phyloP scores from a whole-genome alignment of 1,140 invertebrate species.

The Samia ricini region DNA sequence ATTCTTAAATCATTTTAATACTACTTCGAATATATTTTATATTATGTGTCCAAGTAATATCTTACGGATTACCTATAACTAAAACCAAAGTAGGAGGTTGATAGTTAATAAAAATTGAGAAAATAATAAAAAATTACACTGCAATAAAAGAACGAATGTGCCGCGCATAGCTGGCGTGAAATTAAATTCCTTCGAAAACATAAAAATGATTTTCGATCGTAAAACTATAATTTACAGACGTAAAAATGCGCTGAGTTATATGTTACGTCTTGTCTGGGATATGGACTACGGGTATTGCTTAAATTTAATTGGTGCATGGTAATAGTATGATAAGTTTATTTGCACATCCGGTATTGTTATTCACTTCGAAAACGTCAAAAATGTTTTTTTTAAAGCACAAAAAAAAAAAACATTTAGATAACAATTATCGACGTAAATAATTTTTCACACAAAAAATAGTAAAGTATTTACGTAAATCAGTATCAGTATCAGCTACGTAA shows the following conservation, averaged over 20 bases:
- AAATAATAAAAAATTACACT: conserved; percentile 77
- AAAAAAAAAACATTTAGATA: too few species aligned
- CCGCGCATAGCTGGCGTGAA: conserved; percentile 69
- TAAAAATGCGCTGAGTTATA: conserved; percentile 72
- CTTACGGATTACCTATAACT: conserved; percentile 44
- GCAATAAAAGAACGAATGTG: conserved; percentile 73
- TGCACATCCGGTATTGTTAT: too few species aligned
- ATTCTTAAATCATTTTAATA: too few species aligned
- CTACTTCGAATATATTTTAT: too few species aligned
- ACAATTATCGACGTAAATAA: too few species aligned
- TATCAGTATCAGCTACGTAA: too few species aligned
- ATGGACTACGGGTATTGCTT: conserved; percentile 20
- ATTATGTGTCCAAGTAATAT: conserved; percentile 24
- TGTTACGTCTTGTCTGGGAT: conserved; percentile 40
- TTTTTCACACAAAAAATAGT: too few species aligned
- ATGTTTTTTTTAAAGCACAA: too few species aligned
- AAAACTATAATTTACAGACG: conserved; percentile 77
- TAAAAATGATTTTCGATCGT: conserved; percentile 77
- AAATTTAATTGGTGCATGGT: background rate
- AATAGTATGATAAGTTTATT: background rate
- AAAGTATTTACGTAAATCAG: too few species aligned
- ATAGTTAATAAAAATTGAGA: conserved; percentile 77
- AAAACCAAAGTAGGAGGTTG: conserved; percentile 58
- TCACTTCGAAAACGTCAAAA: too few species aligned
- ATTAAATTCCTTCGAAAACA: conserved; percentile 76